A percentile compares a stretch with the other conserved stretches of the same genome.
phyloP scores from a whole-genome alignment of 2,797 vertebrate genomes.

The Paratrypauchen microcephalus region DNA sequence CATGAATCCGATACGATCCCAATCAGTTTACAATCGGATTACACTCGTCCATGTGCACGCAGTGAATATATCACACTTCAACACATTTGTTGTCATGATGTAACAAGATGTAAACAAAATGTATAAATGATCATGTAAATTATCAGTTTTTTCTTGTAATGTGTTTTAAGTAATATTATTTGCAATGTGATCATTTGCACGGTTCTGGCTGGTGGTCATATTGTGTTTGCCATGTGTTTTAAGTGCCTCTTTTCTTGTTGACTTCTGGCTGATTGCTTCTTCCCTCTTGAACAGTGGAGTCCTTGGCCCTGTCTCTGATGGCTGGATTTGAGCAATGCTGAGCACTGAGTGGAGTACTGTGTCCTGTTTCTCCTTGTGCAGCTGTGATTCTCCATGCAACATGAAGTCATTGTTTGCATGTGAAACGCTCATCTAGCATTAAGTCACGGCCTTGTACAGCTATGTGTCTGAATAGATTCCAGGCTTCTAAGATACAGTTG shows the following conservation, averaged over 20 bases:
- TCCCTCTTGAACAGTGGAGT: conserved; percentile 85
- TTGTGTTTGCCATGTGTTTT: neutral
- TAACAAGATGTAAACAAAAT: too few relatives aligned
- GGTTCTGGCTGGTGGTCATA: neutral
- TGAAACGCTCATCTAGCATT: neutral
- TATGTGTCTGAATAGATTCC: neutral
- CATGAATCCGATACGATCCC: too few relatives aligned
- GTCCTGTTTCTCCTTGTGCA: conserved; percentile 23
- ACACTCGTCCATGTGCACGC: too few relatives aligned
- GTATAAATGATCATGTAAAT: too few relatives aligned
- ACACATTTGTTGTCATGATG: too few relatives aligned
- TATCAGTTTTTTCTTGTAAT: neutral
- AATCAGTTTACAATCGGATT: too few relatives aligned
- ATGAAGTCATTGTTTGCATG: conserved; percentile 40
- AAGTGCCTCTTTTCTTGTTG: neutral
- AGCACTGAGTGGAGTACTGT: conserved; percentile 21
- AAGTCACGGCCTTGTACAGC: neutral
- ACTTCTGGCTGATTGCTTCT: neutral
- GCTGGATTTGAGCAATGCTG: conserved; percentile 93
- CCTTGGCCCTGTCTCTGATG: conserved; percentile 94
- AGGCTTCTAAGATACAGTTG: neutral
- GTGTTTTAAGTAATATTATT: neutral
- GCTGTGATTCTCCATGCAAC: conserved; percentile 37
- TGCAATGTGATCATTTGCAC: neutral
- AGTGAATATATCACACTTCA: too few relatives aligned